Evolutionary conservation across 1,140 invertebrate genomes (phyloP), one percentile per base, ranked within the genome.

Genomic region (Melitaea cinxia): DNA sequence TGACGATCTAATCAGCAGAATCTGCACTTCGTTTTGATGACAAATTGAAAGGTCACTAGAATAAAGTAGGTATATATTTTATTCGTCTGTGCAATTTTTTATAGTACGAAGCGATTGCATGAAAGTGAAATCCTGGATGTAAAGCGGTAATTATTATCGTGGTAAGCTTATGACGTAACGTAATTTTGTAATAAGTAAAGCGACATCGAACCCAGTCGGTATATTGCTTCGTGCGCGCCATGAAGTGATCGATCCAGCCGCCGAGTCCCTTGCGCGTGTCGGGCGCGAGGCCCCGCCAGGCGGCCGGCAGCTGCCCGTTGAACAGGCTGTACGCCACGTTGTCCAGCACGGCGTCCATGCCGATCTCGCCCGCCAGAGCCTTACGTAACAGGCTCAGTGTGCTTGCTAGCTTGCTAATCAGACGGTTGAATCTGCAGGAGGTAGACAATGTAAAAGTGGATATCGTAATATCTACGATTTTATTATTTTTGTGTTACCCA

Each of bases 221-320:
- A 73, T 97, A 97, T 80, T 97, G 96, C 30, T 89, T 86, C 12
- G 82, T 83, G 28, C 91, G 68, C 4, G 66, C 92, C 70, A 94
- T 93, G 84, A 98, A 97, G 88, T 98, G 96, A 28, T 95, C 94
- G 90, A 98, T 95, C 97, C 97, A 98, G 47, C 94, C 94, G 7
- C 95, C 96, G 4, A 98, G 92, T 50, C 92, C 94, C 88, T 98
- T 98, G 73, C 94, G 94, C 0, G 97, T 98, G 59, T 92, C 95
- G n/a, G 97, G 97, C 10, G 96, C 95, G 45, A 97, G 88, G 72
- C 92, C 93, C 17, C 94, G 91, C 97, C 97, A 98, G 60, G 94
- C 94, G n/a, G 88, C 80, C 24, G 97, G 97, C 70, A 98, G 89
- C 65, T 94, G 93, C 15, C 96, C 97, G 89, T 98, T 98, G 83